Evolutionary conservation across 2,888 invertebrate genomes (phyloP).

Genomic region (Allacma fusca): DNA sequence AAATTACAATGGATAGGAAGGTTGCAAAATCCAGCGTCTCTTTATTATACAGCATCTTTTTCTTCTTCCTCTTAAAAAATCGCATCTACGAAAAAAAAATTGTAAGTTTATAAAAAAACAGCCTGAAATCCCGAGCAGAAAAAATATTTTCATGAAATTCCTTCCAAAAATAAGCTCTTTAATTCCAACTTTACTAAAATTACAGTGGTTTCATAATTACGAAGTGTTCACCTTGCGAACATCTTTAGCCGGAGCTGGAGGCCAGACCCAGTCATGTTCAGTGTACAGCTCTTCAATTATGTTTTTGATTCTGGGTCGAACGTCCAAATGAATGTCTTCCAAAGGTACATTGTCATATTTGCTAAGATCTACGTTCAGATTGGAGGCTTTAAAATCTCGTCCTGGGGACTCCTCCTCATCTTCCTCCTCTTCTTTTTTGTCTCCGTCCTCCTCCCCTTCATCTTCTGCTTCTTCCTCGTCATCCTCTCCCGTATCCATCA

Average conservation of each 20-base stretch:
- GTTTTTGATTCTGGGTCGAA: constrained; percentile 43
- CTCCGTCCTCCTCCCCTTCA: no score
- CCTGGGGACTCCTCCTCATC: no score
- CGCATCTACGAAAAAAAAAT: constrained; percentile 21
- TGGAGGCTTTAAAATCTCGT: no score
- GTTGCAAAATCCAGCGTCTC: constrained; percentile 41
- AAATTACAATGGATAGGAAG: constrained; percentile 41
- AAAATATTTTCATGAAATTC: not conserved
- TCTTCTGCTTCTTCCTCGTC: no score
- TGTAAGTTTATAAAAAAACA: not conserved
- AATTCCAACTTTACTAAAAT: no score
- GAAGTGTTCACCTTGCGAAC: constrained; percentile 46
- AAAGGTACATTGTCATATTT: constrained; percentile 40
- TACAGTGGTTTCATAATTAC: no score
- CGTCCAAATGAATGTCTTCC: constrained; percentile 39
- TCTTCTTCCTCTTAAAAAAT: constrained; percentile 40
- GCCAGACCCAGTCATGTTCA: constrained; percentile 48
- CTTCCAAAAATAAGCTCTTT: no score
- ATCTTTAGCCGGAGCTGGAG: constrained; percentile 39
- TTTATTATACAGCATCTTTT: constrained; percentile 37
- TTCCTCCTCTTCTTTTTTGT: no score
- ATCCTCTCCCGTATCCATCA: no score
- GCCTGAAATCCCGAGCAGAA: not conserved
- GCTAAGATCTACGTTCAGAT: constrained; percentile 30
- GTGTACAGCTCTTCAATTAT: constrained; percentile 43